Conservation (phyloP, 2,113 vertebrate species). For the Nymphicus hollandicus region DNA sequence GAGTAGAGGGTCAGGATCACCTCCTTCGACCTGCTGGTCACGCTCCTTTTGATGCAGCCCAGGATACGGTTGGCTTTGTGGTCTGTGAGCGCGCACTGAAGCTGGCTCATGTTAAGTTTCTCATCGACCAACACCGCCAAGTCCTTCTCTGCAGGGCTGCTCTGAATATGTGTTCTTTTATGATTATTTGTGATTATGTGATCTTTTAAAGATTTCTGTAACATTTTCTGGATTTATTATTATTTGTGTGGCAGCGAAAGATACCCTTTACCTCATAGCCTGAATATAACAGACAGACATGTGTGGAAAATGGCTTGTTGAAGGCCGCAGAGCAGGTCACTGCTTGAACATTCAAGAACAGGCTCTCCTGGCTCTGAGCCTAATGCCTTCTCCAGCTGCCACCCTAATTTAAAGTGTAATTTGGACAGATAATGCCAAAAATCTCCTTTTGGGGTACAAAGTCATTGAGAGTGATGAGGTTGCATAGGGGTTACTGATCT, state of each 20-base stretch:
- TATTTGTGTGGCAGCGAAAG: neutral
- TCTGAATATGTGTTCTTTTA: too few relatives aligned
- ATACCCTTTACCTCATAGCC: neutral
- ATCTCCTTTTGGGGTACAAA: neutral
- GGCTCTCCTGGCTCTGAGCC: neutral
- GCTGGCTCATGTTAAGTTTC: too few relatives aligned
- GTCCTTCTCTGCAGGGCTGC: too few relatives aligned
- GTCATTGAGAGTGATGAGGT: neutral
- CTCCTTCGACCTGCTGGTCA: too few relatives aligned
- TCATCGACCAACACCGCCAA: too few relatives aligned
- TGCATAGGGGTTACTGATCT: neutral
- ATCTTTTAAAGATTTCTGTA: neutral
- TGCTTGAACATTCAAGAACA: rapidly evolving
- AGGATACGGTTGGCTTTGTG: too few relatives aligned
- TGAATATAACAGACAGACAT: neutral
- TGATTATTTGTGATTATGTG: too few relatives aligned
- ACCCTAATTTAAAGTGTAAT: rapidly evolving
- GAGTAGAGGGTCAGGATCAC: too few relatives aligned
- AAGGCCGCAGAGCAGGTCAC: neutral
- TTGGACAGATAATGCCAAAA: neutral
- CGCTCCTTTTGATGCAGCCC: too few relatives aligned
- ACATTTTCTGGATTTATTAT: neutral
- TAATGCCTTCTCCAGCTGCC: neutral
- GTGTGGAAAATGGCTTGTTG: neutral
- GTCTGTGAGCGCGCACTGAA: too few relatives aligned